Evolutionary conservation across 2,888 invertebrate species (phyloP), one percentile per base, ranked within the genome.

Genomic region (Meghimatium bilineatum): DNA sequence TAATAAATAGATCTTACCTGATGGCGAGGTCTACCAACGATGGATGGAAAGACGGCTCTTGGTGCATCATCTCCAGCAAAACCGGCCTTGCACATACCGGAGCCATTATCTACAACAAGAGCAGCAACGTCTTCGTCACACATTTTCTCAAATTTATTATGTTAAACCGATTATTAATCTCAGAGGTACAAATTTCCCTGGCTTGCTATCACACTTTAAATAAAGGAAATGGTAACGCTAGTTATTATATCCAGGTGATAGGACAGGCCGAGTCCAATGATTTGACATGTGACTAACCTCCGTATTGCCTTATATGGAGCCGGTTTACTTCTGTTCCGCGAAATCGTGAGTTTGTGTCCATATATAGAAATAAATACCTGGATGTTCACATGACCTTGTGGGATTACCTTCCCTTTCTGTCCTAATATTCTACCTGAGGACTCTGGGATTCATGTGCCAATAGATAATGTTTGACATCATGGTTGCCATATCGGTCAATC

Each of bases 1-100:
- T 56, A 14, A 56, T 23, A 56, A 66, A 2, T 12, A 67, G n/a
- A 34, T 67, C 76, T 83, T 88, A 90, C 92, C 89, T 91, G 90
- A 87, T 90, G 90, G 83, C 89, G 86, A 34, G 91, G 91, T 85
- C 90, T 85, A 34, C 91, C 91, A 56, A 91, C 90, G 80, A 91
- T 71, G 20, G 71, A 71, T 1, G 71, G 71, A 38, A 63, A 71
- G 71, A 71, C 71, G 23, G 71, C 71, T 89, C 90, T 87, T 71
- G 91, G 91, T 66, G 90, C 90, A 80, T 90, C 90, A 83, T 91
- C 91, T 69, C 90, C 91, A 78, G 90, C 90, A 80, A 90, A 91
- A 52, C 91, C 91, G 75, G 91, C 91, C 80, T 91, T 71, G 71
- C 71, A 71, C 71, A 71, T 71, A 36, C 71, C 71, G 26, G 71